Base-by-base conservation (phyloP, 2,888 invertebrate species). In the Scaptomyza polygonia region DNA sequence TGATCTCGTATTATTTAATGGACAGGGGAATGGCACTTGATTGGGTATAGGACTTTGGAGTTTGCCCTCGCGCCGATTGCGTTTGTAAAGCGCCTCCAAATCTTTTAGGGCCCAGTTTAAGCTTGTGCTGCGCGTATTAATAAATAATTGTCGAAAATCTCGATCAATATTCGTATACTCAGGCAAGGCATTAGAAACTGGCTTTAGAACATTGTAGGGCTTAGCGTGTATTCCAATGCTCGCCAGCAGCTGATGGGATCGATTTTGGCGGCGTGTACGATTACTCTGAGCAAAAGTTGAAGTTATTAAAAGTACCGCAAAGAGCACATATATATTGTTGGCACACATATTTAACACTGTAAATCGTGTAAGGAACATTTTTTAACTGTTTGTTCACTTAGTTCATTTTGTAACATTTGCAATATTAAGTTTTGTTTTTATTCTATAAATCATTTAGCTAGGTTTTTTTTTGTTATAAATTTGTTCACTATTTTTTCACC, bases 1-100 rank as follows among this genome's bases (percentile, higher is more conserved):
- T 0, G 91, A 91, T 0, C 92, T 88, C 0, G 88, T 86, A 14
- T 87, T 77, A 32, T 89, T 89, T 16, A 90, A 70, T 34, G 88
- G 63, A 47, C 93, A 93, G 2, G 91, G 91, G 80, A 93, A 93
- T 12, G 89, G 82, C 12, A 79, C 65, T 2, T 57, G 65, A 1
- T 54, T 43, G 0, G 88, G 73, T 3, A 90, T 52, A 8, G 59
- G 61, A 4, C 29, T 49, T 74, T 92, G 92, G 52, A 91, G 70
- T 76, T 90, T 90, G 0, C 89, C 89, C 27, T 74, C 74, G 1
- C 65, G 65, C 12, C 43, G 65, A 30, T 76, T 86, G 0, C 66
- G 47, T 12, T n/a, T 44, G n/a, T 59, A 66, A 0, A 89, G 32
- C 0, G 57, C 39, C 0, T 81, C 47, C 8, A 80, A 51, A 21